These are phyloP conservation scores for Congeria kusceri DNA, from an alignment of 2,888 invertebrate species.

Conservation along the genomic window DNA sequence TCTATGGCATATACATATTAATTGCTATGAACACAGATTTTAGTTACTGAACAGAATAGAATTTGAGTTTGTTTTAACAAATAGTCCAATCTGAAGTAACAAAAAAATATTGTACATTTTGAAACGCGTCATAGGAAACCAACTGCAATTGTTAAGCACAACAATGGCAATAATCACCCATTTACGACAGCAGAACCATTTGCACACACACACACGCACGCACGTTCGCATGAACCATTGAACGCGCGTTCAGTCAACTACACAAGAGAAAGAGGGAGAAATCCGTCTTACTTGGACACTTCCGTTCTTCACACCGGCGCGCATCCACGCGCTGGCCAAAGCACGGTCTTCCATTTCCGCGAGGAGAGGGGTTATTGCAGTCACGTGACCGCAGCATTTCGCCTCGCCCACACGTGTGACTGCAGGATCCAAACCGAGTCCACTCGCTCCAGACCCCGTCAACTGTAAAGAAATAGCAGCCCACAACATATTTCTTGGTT, in stretches of 20 bases:
- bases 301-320: constrained; percentile 75
- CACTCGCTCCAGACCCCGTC: constrained; percentile 82
- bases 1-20: too few relatives aligned
- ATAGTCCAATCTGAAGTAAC: too few relatives aligned
- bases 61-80: too few relatives aligned
- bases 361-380: constrained; percentile 80
- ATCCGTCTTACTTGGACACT: constrained; percentile 78
- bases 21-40: too few relatives aligned
- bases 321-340: constrained; percentile 62
- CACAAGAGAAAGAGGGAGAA: not conserved
- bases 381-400: constrained; percentile 70
- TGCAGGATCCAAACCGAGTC: constrained; percentile 78
- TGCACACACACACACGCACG: too few relatives aligned
- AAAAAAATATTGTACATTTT: too few relatives aligned
- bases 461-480: constrained; percentile 65
- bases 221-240: too few relatives aligned
- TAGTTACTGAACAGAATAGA: too few relatives aligned
- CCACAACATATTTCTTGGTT: not conserved
- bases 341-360: constrained; percentile 77
- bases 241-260: not conserved
- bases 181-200: too few relatives aligned
- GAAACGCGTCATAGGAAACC: too few relatives aligned
- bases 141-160: too few relatives aligned
- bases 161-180: too few relatives aligned
- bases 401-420: constrained; percentile 81